These are phyloP conservation scores for Stigmatopora nigra DNA, from an alignment of 2,113 vertebrate genomes.

Conservation along the genomic window DNA sequence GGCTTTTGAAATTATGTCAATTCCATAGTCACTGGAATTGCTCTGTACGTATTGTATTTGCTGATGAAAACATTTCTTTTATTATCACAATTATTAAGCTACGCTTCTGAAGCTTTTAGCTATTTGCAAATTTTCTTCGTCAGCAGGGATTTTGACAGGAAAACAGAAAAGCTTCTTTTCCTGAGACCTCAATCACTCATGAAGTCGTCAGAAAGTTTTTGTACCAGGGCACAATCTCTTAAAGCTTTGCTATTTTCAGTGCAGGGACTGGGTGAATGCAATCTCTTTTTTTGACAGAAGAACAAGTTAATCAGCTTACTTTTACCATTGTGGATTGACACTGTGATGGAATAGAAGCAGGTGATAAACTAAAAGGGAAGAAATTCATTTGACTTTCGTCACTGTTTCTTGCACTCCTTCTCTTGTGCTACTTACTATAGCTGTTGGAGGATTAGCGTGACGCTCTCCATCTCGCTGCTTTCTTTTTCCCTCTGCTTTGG, in stretches of 20 bases:
- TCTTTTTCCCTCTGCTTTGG: conserved; percentile 4
- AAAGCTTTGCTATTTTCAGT: conserved; percentile 26
- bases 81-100: conserved; percentile 22
- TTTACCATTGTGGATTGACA: conserved; percentile 47
- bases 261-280: conserved; percentile 43
- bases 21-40: neutral
- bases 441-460: conserved; percentile 40
- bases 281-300: conserved; percentile 52
- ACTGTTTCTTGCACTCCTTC: conserved; percentile 16
- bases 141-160: conserved; percentile 29
- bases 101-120: conserved; percentile 30
- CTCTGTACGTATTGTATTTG: neutral
- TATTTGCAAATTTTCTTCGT: conserved; percentile 28
- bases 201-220: conserved; percentile 41
- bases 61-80: conserved; percentile 1
- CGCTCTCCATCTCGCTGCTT: conserved; percentile 18
- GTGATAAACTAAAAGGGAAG: conserved; percentile 50
- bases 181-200: conserved; percentile 41
- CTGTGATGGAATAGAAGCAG: conserved; percentile 41
- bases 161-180: conserved; percentile 45
- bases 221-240: conserved; percentile 45
- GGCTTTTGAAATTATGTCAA: neutral
- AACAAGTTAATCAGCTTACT: conserved; percentile 61
- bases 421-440: conserved; percentile 23
- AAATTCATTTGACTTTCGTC: conserved; percentile 46